Percentiles rank a stretch among this genome's conserved stretches.
Conservation (phyloP, 1,140 invertebrate species). For the Copidosoma floridanum region DNA sequence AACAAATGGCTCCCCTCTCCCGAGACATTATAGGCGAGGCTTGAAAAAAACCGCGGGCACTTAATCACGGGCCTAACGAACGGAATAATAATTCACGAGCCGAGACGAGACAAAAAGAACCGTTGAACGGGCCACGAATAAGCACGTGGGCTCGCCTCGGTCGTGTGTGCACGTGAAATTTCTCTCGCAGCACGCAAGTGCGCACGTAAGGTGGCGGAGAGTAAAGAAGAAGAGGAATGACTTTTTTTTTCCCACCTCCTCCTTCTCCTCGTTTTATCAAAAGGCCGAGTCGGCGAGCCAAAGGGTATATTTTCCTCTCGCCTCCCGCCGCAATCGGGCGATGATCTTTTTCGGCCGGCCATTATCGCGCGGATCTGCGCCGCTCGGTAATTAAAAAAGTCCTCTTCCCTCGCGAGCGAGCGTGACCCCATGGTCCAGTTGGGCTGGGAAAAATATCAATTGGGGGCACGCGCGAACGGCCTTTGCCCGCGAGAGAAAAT, state of each 20-base stretch:
- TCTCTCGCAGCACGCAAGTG: too few species aligned
- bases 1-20: too few species aligned
- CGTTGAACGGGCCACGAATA: not conserved
- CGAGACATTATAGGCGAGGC: too few species aligned
- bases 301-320: conserved; percentile 5
- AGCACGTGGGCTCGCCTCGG: too few species aligned
- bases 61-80: too few species aligned
- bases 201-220: too few species aligned
- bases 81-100: not conserved
- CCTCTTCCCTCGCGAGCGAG: not conserved
- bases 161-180: too few species aligned
- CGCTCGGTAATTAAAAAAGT: conserved; percentile 18
- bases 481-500: not conserved
- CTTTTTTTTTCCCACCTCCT: not conserved
- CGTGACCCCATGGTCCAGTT: too few species aligned
- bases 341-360: conserved; percentile 18
- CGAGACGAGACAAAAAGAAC: too few species aligned
- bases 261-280: not conserved
- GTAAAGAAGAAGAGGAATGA: too few species aligned
- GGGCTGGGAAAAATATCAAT: conserved; percentile 19
- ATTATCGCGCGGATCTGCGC: conserved; percentile 18
- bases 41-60: not conserved
- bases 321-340: conserved; percentile 3
- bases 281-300: not conserved
- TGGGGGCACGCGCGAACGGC: not conserved